Conservation (phyloP, 2,888 invertebrate genomes). For the Rhimphoctona megacephalus region DNA sequence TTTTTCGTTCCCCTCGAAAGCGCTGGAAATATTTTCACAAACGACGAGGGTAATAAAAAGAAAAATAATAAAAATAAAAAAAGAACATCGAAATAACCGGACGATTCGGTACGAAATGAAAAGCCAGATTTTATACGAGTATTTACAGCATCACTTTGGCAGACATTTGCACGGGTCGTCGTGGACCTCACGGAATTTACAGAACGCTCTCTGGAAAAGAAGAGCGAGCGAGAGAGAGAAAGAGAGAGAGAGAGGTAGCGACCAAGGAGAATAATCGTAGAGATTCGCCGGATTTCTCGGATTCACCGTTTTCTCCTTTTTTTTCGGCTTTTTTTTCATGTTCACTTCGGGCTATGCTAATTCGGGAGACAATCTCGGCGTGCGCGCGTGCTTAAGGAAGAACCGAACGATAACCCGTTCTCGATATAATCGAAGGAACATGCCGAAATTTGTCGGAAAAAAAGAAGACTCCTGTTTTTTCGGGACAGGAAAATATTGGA, state of each 20-base stretch:
- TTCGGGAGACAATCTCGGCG: slow-evolving; percentile 40
- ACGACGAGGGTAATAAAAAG: slow-evolving; percentile 40
- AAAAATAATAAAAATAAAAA: not conserved
- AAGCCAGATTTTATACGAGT: slow-evolving; percentile 80
- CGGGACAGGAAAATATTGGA: not conserved
- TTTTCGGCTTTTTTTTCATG: slow-evolving; percentile 18
- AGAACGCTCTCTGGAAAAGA: slow-evolving; percentile 66
- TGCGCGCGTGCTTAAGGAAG: slow-evolving; percentile 46
- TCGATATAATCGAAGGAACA: slow-evolving; percentile 34
- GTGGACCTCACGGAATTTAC: slow-evolving; percentile 75
- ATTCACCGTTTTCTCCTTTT: slow-evolving; percentile 29
- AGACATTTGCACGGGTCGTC: slow-evolving; percentile 57
- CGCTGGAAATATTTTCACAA: slow-evolving; percentile 31
- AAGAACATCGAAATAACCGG: not conserved
- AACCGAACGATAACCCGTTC: slow-evolving; percentile 48
- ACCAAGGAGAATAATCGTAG: slow-evolving; percentile 41
- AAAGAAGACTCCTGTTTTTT: slow-evolving; percentile 10
- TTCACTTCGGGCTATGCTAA: slow-evolving; percentile 21
- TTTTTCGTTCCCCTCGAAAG: slow-evolving; percentile 7
- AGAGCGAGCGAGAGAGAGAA: slow-evolving; percentile 5
- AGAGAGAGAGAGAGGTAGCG: not conserved
- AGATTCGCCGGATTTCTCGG: slow-evolving; percentile 52
- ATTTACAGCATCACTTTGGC: slow-evolving; percentile 76
- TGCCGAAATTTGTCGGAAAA: not conserved
- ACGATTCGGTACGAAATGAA: slow-evolving; percentile 64